Percentiles rank a stretch among this genome's conserved stretches.
phyloP scores from a whole-genome alignment of 2,113 vertebrate genomes.

The Callipepla californica region DNA sequence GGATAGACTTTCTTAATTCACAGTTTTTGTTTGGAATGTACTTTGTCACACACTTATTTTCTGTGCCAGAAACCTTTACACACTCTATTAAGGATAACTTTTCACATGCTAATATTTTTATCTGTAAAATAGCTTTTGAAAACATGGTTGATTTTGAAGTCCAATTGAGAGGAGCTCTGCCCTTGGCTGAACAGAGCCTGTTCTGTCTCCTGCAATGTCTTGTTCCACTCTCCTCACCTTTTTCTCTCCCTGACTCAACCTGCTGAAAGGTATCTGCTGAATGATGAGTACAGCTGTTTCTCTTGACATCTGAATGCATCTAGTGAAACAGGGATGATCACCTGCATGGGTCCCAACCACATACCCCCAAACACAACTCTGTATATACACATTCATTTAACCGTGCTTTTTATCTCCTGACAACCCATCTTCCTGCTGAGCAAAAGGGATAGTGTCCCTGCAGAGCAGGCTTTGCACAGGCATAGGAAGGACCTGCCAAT shows the following conservation, averaged over 20 bases:
- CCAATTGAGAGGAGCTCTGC: not conserved
- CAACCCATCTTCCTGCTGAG: not conserved
- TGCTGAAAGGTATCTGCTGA: constrained; percentile 14
- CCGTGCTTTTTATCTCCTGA: no score
- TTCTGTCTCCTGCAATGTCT: not conserved
- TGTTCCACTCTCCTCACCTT: not conserved
- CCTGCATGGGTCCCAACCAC: not conserved
- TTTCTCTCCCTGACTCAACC: not conserved
- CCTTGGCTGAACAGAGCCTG: not conserved
- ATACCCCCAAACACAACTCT: not conserved
- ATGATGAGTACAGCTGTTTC: not conserved
- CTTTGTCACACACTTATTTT: constrained; percentile 76
- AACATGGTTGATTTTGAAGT: not conserved
- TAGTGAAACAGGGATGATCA: not conserved
- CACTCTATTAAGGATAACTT: constrained; percentile 60
- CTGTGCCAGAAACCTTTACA: constrained; percentile 71
- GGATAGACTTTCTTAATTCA: constrained; percentile 74
- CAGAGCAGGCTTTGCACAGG: not conserved
- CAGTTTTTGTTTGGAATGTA: constrained; percentile 67
- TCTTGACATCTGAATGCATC: not conserved
- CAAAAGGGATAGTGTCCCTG: not conserved
- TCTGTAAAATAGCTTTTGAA: constrained; percentile 32
- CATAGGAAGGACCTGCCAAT: rapidly evolving
- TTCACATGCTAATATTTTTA: constrained; percentile 57
- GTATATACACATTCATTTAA: no score